Evolutionary conservation across 1,140 invertebrate species (phyloP).

Genomic region (Trichogramma pretiosum): DNA sequence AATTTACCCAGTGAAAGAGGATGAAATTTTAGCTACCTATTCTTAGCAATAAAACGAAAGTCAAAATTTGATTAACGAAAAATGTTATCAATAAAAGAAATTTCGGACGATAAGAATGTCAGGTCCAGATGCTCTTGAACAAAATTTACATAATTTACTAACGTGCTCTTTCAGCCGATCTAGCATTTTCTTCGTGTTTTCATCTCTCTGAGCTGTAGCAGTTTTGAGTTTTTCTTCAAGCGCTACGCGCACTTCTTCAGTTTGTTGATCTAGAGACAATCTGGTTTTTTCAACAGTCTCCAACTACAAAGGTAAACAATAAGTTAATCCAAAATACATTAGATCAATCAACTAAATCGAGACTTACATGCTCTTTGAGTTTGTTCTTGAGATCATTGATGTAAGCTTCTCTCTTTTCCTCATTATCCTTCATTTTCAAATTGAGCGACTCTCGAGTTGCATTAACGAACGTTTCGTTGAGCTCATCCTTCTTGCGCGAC

Average conservation of each 20-base stretch:
- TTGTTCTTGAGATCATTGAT: conserved; percentile 79
- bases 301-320: conserved; percentile 52
- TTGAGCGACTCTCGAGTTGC: conserved; percentile 78
- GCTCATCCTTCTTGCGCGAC: conserved; percentile 80
- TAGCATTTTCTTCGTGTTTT: conserved; percentile 79
- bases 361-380: conserved; percentile 66
- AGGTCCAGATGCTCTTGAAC: too few species aligned
- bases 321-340: too few species aligned
- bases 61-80: too few species aligned
- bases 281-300: conserved; percentile 78
- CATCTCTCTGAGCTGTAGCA: conserved; percentile 74
- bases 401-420: conserved; percentile 79
- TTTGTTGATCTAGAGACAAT: conserved; percentile 70
- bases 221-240: conserved; percentile 77
- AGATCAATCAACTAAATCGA: conserved; percentile 14
- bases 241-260: conserved; percentile 68
- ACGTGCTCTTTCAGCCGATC: conserved; percentile 84
- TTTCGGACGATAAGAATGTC: too few species aligned
- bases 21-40: too few species aligned
- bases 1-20: too few species aligned
- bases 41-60: too few species aligned
- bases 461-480: conserved; percentile 72
- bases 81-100: too few species aligned
- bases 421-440: conserved; percentile 79
- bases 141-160: conserved; percentile 16